phyloP scores from a whole-genome alignment of 2,888 invertebrate genomes.

The Diogma glabrata region DNA sequence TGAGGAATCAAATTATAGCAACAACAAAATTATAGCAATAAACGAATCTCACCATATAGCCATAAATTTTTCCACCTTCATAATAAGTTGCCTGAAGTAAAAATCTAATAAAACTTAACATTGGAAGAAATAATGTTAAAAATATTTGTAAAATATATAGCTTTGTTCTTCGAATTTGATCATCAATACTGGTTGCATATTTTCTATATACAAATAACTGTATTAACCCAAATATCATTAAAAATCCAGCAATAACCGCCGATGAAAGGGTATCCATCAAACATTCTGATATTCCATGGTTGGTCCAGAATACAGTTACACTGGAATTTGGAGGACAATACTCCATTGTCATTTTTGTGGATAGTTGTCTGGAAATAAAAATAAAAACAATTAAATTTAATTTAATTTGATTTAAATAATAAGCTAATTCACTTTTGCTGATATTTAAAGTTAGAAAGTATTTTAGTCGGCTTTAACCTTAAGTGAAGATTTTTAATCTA shows the following conservation, averaged over 20 bases:
- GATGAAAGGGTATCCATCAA: conserved; percentile 79
- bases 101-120: conserved; percentile 59
- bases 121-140: conserved; percentile 56
- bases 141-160: conserved; percentile 67
- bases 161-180: conserved; percentile 41
- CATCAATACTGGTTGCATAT: conserved; percentile 63
- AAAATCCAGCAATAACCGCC: conserved; percentile 56
- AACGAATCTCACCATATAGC: conserved; percentile 72
- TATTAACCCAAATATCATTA: conserved; percentile 65
- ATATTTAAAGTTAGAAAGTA: too few relatives aligned
- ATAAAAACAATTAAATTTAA: too few relatives aligned
- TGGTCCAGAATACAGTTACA: conserved; percentile 49
- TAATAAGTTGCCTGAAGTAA: conserved; percentile 60
- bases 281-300: conserved; percentile 76
- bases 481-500: too few relatives aligned
- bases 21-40: too few relatives aligned
- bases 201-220: conserved; percentile 73
- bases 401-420: too few relatives aligned
- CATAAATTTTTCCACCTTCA: conserved; percentile 58
- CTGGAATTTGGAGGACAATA: conserved; percentile 78
- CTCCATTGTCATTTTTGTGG: conserved; percentile 19
- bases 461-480: too few relatives aligned
- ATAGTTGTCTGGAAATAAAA: too few relatives aligned
- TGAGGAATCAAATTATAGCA: conserved; percentile 36
- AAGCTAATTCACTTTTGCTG: too few relatives aligned